Evolutionary conservation across 2,888 invertebrate species (phyloP), one percentile per base, ranked within the genome.

Genomic region (Barypeithes pellucidus): DNA sequence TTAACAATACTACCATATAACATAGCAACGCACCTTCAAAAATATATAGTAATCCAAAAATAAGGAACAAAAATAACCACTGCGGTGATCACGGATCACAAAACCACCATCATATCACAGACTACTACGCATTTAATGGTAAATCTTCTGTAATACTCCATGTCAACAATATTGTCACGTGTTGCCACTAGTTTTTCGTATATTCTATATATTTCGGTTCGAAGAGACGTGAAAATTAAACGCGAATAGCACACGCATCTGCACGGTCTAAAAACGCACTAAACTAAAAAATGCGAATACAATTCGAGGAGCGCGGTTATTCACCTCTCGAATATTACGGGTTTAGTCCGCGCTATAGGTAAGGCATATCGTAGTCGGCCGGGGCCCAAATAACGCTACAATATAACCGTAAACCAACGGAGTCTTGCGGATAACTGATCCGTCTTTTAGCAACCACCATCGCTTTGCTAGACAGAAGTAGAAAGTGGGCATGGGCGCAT

Each of bases 371-470:
- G 62, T 22, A 62, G 68, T 45, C 43, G 41, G 74, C 66, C 69
- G 65, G 59, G 43, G 67, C 67, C 67, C 65, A 74, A 71, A 60
- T 62, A 24, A 57, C 33, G 41, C 50, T 60, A 59, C 62, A 67
- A 67, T 52, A 22, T 50, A 60, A 65, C 79, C 79, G 77, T 78
- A 75, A 77, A 80, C 80, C 79, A 75, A 77, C 81, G 81, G 80
- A 77, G 81, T 82, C 82, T 82, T 83, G 81, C 81, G 81, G 82
- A 82, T 80, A 84, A 83, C 83, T 82, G 82, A 82, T 74, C 74
- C 50, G 59, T 60, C 73, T 65, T 69, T 50, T 41, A 41, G 43
- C 79, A 78, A 78, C 79, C 77, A 77, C 72, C 80, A 76, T 72
- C 79, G 66, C 41, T 52, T 75, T 77, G 79, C 77, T 79, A 79